phyloP scores from a whole-genome alignment of 2,797 vertebrate genomes.

The Erethizon dorsatum region DNA sequence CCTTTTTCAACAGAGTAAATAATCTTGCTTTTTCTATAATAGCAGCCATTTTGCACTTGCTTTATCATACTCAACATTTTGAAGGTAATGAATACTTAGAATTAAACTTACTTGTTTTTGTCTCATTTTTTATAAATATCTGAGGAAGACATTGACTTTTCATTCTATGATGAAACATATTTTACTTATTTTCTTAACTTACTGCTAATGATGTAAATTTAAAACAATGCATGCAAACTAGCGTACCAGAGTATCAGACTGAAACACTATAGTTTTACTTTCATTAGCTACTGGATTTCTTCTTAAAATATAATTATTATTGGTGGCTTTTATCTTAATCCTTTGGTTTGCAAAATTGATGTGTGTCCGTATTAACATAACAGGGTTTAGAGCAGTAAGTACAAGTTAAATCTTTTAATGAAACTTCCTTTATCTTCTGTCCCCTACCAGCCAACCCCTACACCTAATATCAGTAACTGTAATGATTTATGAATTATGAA shows the following conservation, averaged over 20 bases:
- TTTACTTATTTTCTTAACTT: neutral
- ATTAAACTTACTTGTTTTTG: neutral
- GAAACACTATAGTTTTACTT: neutral
- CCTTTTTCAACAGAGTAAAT: neutral
- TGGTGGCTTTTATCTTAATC: neutral
- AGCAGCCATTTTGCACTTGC: neutral
- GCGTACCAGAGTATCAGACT: neutral
- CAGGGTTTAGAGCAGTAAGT: neutral
- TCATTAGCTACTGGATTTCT: neutral
- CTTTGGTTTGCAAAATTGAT: neutral
- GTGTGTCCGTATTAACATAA: neutral
- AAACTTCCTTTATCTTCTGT: neutral
- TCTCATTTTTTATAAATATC: neutral
- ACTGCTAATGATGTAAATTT: neutral
- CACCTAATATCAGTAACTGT: neutral
- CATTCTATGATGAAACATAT: neutral
- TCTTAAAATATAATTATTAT: constrained; percentile 6
- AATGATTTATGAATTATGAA: constrained; percentile 12
- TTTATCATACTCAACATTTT: constrained; percentile 3
- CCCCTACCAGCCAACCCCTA: neutral
- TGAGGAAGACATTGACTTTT: neutral
- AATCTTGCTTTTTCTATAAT: neutral
- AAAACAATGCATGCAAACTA: neutral
- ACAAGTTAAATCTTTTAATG: neutral
- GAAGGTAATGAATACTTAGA: neutral